A percentile compares a stretch with the other conserved stretches of the same genome.
phyloP scores from a whole-genome alignment of 2,888 invertebrate genomes.

The Drosophila nr. medialis region DNA sequence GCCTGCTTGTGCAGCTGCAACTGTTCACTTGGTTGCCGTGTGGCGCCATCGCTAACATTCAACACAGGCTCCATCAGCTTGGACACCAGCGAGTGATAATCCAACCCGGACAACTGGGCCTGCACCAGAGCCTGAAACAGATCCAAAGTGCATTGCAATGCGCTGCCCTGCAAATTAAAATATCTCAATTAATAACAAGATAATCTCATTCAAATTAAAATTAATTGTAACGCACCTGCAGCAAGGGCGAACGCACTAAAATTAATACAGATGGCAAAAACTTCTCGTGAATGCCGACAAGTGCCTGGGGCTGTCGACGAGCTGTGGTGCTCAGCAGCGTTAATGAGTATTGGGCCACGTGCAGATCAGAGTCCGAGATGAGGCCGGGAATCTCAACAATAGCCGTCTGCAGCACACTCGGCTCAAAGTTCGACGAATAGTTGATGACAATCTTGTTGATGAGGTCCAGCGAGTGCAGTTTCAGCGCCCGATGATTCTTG shows the following conservation, averaged over 20 bases:
- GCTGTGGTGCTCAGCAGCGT: constrained; percentile 93
- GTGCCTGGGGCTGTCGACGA: constrained; percentile 90
- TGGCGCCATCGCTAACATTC: constrained; percentile 46
- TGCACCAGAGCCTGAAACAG: constrained; percentile 96
- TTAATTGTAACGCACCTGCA: constrained; percentile 83
- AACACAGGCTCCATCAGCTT: constrained; percentile 91
- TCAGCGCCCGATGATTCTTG: constrained; percentile 98
- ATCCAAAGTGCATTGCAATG: constrained; percentile 94
- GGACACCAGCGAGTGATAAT: constrained; percentile 92
- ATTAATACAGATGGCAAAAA: constrained; percentile 94
- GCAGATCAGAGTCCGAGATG: constrained; percentile 96
- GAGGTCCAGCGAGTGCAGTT: constrained; percentile 94
- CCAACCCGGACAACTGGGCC: constrained; percentile 91
- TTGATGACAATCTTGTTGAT: constrained; percentile 96
- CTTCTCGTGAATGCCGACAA: constrained; percentile 89
- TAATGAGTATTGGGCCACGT: constrained; percentile 97
- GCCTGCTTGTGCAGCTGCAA: constrained; percentile 90
- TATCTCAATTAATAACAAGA: background rate
- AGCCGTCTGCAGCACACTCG: constrained; percentile 89
- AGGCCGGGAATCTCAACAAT: constrained; percentile 95
- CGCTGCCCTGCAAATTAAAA: constrained; percentile 88
- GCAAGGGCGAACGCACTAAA: constrained; percentile 94
- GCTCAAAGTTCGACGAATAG: constrained; percentile 88
- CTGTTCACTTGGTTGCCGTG: constrained; percentile 85
- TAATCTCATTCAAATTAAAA: background rate